phyloP scores from a whole-genome alignment of 2,888 invertebrate species.

The Lathronympha strigana region DNA sequence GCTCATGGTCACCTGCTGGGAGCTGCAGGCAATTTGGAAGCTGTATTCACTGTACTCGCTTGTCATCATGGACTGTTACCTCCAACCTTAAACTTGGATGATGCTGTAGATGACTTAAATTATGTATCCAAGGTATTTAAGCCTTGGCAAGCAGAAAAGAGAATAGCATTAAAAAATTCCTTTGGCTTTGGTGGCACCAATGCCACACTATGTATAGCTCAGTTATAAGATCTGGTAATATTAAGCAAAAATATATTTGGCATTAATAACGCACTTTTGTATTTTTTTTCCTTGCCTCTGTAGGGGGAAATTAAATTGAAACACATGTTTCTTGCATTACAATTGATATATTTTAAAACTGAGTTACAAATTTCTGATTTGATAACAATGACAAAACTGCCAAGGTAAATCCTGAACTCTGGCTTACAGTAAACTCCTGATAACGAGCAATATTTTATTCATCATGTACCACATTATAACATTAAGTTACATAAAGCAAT shows the following conservation, averaged over 20 bases:
- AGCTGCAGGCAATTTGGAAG: constrained; percentile 98
- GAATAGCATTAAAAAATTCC: constrained; percentile 96
- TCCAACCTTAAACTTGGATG: constrained; percentile 94
- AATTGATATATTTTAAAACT: constrained; percentile 78
- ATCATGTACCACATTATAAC: constrained; percentile 70
- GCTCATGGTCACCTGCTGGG: constrained; percentile 98
- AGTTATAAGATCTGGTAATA: constrained; percentile 43
- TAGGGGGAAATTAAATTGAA: constrained; percentile 49
- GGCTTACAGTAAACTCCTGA: constrained; percentile 63
- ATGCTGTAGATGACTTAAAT: constrained; percentile 88
- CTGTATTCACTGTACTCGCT: constrained; percentile 92
- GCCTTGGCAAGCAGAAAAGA: constrained; percentile 84
- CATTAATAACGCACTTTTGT: not conserved
- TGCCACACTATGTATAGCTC: constrained; percentile 90
- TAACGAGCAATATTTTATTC: constrained; percentile 70
- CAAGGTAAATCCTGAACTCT: constrained; percentile 67
- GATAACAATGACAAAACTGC: constrained; percentile 73
- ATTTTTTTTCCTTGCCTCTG: constrained; percentile 1
- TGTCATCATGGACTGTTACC: constrained; percentile 91
- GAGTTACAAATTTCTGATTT: constrained; percentile 79
- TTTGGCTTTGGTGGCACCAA: constrained; percentile 99
- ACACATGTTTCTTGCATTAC: constrained; percentile 68
- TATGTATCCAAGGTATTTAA: constrained; percentile 86
- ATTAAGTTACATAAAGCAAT: constrained; percentile 77
- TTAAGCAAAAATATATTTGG: constrained; percentile 7